Conservation (phyloP, 2,888 invertebrate genomes). For the Chymomyza caudatula region DNA sequence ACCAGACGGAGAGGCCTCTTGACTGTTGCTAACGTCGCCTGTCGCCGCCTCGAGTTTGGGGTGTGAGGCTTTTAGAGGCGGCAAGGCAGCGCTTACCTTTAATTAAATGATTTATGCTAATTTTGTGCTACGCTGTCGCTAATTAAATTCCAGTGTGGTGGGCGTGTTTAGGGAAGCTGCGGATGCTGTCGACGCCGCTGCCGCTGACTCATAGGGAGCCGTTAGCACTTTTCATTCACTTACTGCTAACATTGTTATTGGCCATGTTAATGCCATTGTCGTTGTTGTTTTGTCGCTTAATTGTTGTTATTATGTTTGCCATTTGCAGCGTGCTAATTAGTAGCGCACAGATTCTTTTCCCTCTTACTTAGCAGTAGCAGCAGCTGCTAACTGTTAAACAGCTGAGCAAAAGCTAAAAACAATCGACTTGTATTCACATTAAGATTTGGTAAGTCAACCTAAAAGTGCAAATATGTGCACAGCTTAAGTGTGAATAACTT, state of each 20-base stretch:
- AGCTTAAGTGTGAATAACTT: background rate
- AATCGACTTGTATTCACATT: background rate
- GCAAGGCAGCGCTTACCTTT: conserved; percentile 49
- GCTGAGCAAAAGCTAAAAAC: background rate
- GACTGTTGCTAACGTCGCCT: background rate
- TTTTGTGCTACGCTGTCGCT: conserved; percentile 57
- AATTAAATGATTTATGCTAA: conserved; percentile 72
- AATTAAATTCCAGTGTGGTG: conserved; percentile 52
- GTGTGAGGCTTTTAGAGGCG: background rate
- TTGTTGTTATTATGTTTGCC: conserved; percentile 33
- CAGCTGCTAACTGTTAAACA: no score
- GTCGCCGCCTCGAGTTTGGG: background rate
- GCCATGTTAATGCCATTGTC: background rate
- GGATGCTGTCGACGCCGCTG: background rate
- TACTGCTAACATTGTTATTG: background rate
- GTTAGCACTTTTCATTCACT: conserved; percentile 10
- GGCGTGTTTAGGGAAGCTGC: background rate
- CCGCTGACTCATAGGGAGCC: conserved; percentile 34
- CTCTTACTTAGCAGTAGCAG: no score
- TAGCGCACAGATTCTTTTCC: conserved; percentile 5
- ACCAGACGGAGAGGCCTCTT: background rate
- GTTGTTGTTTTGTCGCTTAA: conserved; percentile 25
- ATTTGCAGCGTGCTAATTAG: conserved; percentile 43
- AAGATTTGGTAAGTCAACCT: no score
- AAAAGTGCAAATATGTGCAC: background rate